Conservation (phyloP, 2,113 vertebrate genomes). For the Bufo bufo region DNA sequence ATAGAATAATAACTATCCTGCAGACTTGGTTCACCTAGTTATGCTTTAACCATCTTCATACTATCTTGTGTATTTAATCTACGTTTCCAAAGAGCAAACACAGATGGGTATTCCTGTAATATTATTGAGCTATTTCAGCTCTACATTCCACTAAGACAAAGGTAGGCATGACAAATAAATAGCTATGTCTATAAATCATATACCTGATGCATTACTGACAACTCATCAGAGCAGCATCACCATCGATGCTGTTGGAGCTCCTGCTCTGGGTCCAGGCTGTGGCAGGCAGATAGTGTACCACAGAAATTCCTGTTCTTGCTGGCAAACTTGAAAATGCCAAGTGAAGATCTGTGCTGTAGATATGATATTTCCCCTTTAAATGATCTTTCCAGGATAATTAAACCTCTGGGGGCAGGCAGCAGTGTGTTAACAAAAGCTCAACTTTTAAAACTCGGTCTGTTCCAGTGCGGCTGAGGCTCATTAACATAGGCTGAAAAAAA, state of each 20-base stretch:
- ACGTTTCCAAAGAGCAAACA: conserved; percentile 24
- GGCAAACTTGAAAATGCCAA: too few relatives aligned
- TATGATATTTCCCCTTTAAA: too few relatives aligned
- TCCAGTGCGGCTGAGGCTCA: too few relatives aligned
- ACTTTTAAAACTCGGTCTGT: too few relatives aligned
- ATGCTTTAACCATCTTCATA: conserved; percentile 30
- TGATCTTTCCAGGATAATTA: too few relatives aligned
- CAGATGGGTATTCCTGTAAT: neutral
- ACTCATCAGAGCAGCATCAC: neutral
- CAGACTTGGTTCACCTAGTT: conserved; percentile 6
- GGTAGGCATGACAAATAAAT: neutral
- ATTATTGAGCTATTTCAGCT: neutral
- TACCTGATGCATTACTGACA: neutral
- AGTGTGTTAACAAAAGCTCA: too few relatives aligned
- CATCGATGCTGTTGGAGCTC: neutral
- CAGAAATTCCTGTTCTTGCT: too few relatives aligned
- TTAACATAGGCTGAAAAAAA: too few relatives aligned
- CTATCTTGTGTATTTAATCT: conserved; percentile 53
- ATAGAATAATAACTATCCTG: neutral
- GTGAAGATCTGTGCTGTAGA: too few relatives aligned
- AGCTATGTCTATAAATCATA: neutral
- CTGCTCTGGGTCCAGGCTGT: too few relatives aligned
- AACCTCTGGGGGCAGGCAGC: too few relatives aligned
- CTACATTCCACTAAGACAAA: neutral
- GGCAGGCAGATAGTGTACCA: too few relatives aligned